Base-by-base conservation (phyloP, 2,797 vertebrate species). In the Valencia hispanica region DNA sequence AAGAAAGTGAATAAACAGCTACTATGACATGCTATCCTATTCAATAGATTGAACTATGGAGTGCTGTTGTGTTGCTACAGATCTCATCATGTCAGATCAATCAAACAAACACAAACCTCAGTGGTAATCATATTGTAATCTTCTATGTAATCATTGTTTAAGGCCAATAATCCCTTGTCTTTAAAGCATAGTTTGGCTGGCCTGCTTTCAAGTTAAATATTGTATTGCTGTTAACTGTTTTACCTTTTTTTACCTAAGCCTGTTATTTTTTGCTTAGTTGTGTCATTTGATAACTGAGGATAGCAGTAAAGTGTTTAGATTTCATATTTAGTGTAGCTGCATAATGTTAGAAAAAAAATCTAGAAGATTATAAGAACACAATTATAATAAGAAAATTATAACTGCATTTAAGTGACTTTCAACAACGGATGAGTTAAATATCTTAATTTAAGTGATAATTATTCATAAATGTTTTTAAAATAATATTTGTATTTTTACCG, bases 61-160 rank as follows among this genome's bases (percentile, higher is more conserved):
- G 9, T 65, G 61, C 9, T 39, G 22, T 14, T n/a, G 22, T 68
- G 65, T 17, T 45, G 45, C 61, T 47, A 12, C 30, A 65, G 22
- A 74, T 66, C 15, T 66, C 47, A 20, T 68, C 25, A 39, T 66
- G 61, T 68, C 12, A 12, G 47, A 50, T 74, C 59, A 51, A 50
- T 68, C 61, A 53, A 51, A 41, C 61, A 53, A 51, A 41, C 22
- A 30, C 27, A 25, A 36, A 51, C 17, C 32, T 18, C 47, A 53
- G 53, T 45, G 36, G 48, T 39, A 66, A 74, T 53, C 34, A 36
- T 18, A 22, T 68, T 41, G 61, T 20, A 51, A n/a, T 66, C 32
- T 74, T 48, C 20, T n/a, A 7, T 65, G 8, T 36, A 74, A 68
- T n/a, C 11, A 17, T 6, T 75, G 47, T 50, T 14, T 22, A n/a